These are phyloP conservation scores for Aviceda subcristata DNA, from an alignment of 2,113 vertebrate genomes.

Conservation along the genomic window DNA sequence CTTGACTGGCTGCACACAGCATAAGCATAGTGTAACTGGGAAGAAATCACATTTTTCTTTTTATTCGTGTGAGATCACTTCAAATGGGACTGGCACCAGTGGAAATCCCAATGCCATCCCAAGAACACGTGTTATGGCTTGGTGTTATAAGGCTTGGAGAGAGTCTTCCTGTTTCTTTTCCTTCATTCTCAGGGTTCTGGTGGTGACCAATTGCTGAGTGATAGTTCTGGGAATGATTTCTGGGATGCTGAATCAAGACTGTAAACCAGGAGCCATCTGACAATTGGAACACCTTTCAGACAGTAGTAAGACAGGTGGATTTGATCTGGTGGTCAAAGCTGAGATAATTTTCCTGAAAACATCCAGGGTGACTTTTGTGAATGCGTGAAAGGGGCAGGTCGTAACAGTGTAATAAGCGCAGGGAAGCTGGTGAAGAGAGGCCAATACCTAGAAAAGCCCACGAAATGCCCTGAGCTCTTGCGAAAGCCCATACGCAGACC, in stretches of 20 bases:
- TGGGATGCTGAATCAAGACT: background rate
- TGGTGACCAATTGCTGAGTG: background rate
- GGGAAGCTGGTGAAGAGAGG: background rate
- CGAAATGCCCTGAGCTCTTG: background rate
- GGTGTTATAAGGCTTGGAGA: background rate
- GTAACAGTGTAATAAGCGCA: rapidly evolving
- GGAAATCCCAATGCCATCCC: background rate
- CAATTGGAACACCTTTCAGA: background rate
- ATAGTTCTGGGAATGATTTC: background rate
- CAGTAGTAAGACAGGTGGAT: background rate
- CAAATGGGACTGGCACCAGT: background rate
- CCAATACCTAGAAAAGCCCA: background rate
- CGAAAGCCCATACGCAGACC: background rate
- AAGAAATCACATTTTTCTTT: background rate
- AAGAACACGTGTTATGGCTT: background rate
- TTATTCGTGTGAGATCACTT: background rate
- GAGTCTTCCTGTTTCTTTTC: background rate
- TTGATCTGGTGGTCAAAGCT: background rate
- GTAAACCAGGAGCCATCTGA: background rate
- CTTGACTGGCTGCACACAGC: background rate
- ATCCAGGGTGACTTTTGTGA: background rate
- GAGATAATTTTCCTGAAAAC: background rate
- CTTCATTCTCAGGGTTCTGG: background rate
- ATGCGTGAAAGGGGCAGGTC: background rate
- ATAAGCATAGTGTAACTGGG: background rate